Percentiles rank a stretch among this genome's conserved stretches.
These are phyloP conservation scores for Tichodroma muraria DNA, from an alignment of 2,113 vertebrate genomes.

Conservation along the genomic window DNA sequence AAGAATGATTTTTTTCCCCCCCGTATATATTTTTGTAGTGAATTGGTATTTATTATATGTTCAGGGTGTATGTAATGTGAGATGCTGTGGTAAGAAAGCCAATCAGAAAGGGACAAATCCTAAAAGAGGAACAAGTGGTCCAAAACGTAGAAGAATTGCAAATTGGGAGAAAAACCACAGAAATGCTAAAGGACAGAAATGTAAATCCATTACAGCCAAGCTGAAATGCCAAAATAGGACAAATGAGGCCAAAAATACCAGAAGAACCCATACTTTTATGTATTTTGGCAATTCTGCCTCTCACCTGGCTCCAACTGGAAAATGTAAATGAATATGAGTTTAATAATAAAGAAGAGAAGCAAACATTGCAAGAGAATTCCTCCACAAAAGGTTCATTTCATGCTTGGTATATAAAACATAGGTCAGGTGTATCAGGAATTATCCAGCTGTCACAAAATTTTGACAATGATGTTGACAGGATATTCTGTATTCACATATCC, in stretches of 20 bases:
- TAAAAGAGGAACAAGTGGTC: background rate
- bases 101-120: background rate
- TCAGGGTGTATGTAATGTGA: background rate
- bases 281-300: conserved; percentile 12
- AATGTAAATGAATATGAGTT: background rate
- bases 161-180: conserved; percentile 60
- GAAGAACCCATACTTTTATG: background rate
- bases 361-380: background rate
- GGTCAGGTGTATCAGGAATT: background rate
- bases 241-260: conserved; percentile 33
- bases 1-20: background rate
- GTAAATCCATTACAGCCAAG: conserved; percentile 17
- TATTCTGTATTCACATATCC: background rate
- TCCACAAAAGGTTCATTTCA: background rate
- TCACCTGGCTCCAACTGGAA: background rate
- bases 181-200: conserved; percentile 37
- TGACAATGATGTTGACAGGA: background rate
- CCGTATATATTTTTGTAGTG: background rate
- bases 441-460: background rate
- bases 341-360: background rate
- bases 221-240: background rate
- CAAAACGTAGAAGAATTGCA: background rate
- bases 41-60: background rate
- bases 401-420: background rate
- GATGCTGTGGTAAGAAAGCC: background rate